Base-by-base conservation (phyloP, 2,888 invertebrate genomes). In the Selenia dentaria region DNA sequence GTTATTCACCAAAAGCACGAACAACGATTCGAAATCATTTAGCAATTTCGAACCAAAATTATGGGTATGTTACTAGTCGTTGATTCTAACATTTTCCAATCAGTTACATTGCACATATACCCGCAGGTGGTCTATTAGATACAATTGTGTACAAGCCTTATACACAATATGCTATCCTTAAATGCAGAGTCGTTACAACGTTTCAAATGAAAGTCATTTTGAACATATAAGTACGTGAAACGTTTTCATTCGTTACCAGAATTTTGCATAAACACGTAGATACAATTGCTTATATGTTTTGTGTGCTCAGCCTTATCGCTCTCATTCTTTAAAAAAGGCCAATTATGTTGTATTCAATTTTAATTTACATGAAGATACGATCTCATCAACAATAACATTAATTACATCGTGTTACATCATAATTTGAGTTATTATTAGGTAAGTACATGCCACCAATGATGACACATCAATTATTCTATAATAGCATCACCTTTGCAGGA, bases 21-120 rank as follows among this genome's bases (percentile, higher is more conserved):
- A 70, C 69, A 64, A 60, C 57, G 52, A 64, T 65, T 65, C 60
- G 54, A 60, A 72, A 79, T 64, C 69, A 69, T 79, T 80, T 76
- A 77, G 69, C 62, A 75, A 80, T 77, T 79, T 75, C 51, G 68
- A 67, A 61, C 62, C 70, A 61, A 83, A 82, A 81, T 83, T 81
- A 74, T 67, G 51, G 70, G 70, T 16, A 75, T 74, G 76, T 68
- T 77, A 41, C 16, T 14, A 72, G 57, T 52, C 62, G 61, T 53
- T 54, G 48, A 67, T 67, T 52, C 63, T 67, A 55, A 67, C 60
- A 78, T 78, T 69, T 69, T 62, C 59, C 57, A 68, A 63, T 72
- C 68, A 74, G 70, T 73, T 72, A 69, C 52, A 59, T 76, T 79
- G 74, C 73, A 74, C 61, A 72, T 67, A 74, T 67, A 71, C 50